phyloP scores from a whole-genome alignment of 1,140 invertebrate species.

The Pomacea maculata region DNA sequence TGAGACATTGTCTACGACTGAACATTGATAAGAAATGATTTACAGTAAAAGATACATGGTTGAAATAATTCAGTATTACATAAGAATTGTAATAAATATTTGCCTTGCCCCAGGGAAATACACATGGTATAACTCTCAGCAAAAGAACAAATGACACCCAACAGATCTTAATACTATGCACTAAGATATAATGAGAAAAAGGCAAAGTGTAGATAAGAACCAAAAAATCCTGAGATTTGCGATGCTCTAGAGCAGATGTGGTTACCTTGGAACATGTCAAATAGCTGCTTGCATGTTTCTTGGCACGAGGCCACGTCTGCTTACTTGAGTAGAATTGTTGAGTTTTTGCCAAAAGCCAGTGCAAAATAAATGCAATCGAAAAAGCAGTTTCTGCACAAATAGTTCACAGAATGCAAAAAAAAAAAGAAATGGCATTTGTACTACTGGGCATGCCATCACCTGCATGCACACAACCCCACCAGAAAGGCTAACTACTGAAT shows the following conservation, averaged over 20 bases:
- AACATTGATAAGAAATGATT: conserved; percentile 2
- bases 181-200: conserved; percentile 85
- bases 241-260: neutral
- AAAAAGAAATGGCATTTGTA: too few relatives aligned
- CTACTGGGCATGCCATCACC: too few relatives aligned
- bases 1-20: conserved; percentile 4
- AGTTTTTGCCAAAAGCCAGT: neutral
- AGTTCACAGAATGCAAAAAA: neutral
- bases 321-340: neutral
- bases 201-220: conserved; percentile 83
- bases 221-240: conserved; percentile 19
- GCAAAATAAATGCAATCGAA: neutral
- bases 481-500: too few relatives aligned
- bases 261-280: conserved; percentile 8
- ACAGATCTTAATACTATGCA: conserved; percentile 73
- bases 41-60: neutral
- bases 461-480: too few relatives aligned
- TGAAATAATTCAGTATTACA: neutral
- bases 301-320: neutral
- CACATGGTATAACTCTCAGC: conserved; percentile 19
- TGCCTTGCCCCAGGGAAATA: conserved; percentile 1
- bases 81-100: conserved; percentile 4
- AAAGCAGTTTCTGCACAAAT: neutral
- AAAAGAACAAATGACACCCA: conserved; percentile 29
- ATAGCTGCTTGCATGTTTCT: conserved; percentile 31